phyloP scores from a whole-genome alignment of 2,113 vertebrate genomes.

The Lynx canadensis region DNA sequence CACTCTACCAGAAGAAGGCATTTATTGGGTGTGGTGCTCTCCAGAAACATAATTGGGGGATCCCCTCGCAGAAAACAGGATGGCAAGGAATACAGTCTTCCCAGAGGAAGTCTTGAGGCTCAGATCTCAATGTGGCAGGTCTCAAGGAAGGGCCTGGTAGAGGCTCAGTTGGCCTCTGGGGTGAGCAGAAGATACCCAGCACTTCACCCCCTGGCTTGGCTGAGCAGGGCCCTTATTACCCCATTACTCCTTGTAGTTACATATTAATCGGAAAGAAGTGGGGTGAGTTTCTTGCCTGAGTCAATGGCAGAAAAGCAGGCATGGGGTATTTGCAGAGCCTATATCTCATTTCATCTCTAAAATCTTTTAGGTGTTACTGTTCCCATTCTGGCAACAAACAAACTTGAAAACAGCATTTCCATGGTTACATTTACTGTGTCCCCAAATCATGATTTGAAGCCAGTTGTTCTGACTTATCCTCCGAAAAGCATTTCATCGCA shows the following conservation, averaged over 20 bases:
- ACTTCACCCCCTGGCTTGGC: fast-evolving
- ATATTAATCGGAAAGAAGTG: background rate
- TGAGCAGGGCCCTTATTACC: background rate
- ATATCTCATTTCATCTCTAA: background rate
- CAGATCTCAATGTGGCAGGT: background rate
- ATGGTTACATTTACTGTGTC: background rate
- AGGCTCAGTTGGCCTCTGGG: background rate
- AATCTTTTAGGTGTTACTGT: background rate
- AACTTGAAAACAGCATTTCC: background rate
- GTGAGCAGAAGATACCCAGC: background rate
- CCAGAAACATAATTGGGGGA: background rate
- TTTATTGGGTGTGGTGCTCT: background rate
- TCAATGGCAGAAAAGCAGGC: background rate
- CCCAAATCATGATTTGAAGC: background rate
- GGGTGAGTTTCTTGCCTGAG: background rate
- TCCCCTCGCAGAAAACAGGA: background rate
- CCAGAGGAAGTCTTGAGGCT: background rate
- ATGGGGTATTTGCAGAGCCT: background rate
- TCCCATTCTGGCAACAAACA: background rate
- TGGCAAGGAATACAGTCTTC: background rate
- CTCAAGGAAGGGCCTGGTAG: background rate
- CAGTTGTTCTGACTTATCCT: background rate
- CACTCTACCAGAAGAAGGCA: background rate
- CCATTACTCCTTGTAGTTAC: background rate
- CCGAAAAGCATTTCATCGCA: background rate